These are phyloP conservation scores for Frieseomelitta varia DNA, from an alignment of 1,140 invertebrate species.

Conservation along the genomic window DNA sequence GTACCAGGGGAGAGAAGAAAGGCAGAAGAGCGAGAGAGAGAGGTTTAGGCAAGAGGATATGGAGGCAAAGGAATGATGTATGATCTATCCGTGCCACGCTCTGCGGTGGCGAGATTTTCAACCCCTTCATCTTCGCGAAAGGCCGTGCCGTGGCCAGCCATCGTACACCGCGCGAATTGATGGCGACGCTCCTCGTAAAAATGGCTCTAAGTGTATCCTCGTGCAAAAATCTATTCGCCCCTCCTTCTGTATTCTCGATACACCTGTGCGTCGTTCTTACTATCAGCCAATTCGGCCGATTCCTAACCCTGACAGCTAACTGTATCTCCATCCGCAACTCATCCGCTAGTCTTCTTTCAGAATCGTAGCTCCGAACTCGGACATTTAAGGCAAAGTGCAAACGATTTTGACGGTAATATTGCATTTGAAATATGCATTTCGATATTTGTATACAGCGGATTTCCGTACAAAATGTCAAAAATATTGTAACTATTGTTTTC, in stretches of 20 bases:
- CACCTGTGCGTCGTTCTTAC: background rate
- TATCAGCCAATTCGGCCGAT: background rate
- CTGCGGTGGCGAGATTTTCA: constrained; percentile 70
- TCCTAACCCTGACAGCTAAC: background rate
- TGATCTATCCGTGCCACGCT: constrained; percentile 73
- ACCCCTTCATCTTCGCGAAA: constrained; percentile 65
- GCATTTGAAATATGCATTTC: no score
- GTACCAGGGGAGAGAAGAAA: constrained; percentile 1
- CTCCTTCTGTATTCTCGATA: constrained; percentile 9
- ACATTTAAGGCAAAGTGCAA: no score
- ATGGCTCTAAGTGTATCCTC: constrained; percentile 65
- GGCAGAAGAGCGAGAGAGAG: background rate
- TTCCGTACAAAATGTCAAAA: no score
- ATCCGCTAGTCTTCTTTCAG: no score
- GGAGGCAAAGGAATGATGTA: constrained; percentile 73
- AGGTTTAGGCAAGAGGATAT: constrained; percentile 60
- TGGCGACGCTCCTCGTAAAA: constrained; percentile 67
- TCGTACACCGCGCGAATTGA: constrained; percentile 62
- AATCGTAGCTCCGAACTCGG: no score
- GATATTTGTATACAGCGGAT: no score
- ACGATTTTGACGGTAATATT: no score
- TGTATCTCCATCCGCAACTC: background rate
- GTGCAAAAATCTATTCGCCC: constrained; percentile 43
- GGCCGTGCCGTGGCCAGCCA: constrained; percentile 57
- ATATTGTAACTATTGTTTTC: no score